These are phyloP conservation scores for Colostygia pectinataria DNA, from an alignment of 2,888 invertebrate species.

Conservation along the genomic window DNA sequence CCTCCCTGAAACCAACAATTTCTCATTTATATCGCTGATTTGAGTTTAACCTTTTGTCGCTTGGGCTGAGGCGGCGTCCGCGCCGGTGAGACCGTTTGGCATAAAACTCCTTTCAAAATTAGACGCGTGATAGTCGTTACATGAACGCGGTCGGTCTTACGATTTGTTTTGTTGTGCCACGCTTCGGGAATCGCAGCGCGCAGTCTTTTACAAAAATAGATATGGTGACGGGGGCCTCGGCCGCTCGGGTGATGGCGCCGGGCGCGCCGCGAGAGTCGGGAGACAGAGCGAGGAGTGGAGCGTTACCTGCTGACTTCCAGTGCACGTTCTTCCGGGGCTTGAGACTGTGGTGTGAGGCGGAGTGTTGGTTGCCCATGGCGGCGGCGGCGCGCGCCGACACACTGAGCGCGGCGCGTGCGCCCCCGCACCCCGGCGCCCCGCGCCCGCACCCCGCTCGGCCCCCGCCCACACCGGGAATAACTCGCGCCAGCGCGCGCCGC, in stretches of 20 bases:
- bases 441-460: constrained; percentile 42
- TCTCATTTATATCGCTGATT: constrained; percentile 28
- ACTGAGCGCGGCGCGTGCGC: constrained; percentile 60
- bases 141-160: constrained; percentile 73
- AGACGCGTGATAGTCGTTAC: constrained; percentile 76
- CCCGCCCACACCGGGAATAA: constrained; percentile 62
- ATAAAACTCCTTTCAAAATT: constrained; percentile 73
- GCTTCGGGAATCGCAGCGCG: constrained; percentile 72
- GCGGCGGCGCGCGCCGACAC: constrained; percentile 78
- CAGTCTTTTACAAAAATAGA: constrained; percentile 77
- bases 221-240: constrained; percentile 52
- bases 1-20: constrained; percentile 83
- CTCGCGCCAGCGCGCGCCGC: constrained; percentile 48
- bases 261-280: constrained; percentile 11
- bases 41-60: constrained; percentile 43
- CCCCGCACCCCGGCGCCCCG: constrained; percentile 49
- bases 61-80: constrained; percentile 41
- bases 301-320: constrained; percentile 92
- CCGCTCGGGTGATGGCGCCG: neutral
- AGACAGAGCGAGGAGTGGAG: constrained; percentile 18
- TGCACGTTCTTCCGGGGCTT: constrained; percentile 90
- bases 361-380: constrained; percentile 82
- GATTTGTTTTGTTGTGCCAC: constrained; percentile 82
- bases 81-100: constrained; percentile 55
- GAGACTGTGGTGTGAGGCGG: constrained; percentile 70